phyloP scores from a whole-genome alignment of 2,888 invertebrate species.

The Yponomeuta sedellus region DNA sequence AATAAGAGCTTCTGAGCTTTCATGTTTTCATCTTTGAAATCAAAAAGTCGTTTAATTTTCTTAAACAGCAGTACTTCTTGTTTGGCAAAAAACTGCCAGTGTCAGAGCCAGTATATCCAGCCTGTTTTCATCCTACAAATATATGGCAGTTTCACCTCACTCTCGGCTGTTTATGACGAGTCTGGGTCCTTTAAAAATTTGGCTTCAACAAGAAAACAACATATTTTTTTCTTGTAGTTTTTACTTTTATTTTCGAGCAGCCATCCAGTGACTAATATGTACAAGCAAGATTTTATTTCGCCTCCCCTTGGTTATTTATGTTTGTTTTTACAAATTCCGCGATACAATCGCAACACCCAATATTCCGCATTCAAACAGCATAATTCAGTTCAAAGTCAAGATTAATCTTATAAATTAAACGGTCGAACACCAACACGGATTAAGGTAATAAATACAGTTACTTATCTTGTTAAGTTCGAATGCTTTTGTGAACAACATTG shows the following conservation, averaged over 20 bases:
- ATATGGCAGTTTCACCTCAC: too few species aligned
- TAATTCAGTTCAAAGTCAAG: background rate
- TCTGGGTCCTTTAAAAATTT: too few species aligned
- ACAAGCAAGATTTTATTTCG: background rate
- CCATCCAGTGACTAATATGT: too few species aligned
- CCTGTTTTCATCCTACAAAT: too few species aligned
- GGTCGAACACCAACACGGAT: conserved; percentile 5
- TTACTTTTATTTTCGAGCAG: too few species aligned
- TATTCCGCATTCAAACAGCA: background rate
- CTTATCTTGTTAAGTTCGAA: conserved; percentile 13
- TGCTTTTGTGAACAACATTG: background rate
- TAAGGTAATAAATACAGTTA: conserved; percentile 11
- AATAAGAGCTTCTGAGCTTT: background rate
- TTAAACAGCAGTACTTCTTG: background rate
- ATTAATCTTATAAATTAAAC: conserved; percentile 12
- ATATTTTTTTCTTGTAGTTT: too few species aligned
- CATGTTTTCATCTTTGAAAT: background rate
- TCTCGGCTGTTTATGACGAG: too few species aligned
- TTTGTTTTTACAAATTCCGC: background rate
- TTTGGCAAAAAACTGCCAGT: too few species aligned
- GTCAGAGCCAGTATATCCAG: too few species aligned
- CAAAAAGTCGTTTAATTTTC: background rate
- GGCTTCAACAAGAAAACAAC: too few species aligned
- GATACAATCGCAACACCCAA: background rate
- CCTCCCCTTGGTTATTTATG: too few species aligned